Evolutionary conservation across 2,797 vertebrate genomes (phyloP), one percentile per base, ranked within the genome.

Genomic region (Australoheros facetus): DNA sequence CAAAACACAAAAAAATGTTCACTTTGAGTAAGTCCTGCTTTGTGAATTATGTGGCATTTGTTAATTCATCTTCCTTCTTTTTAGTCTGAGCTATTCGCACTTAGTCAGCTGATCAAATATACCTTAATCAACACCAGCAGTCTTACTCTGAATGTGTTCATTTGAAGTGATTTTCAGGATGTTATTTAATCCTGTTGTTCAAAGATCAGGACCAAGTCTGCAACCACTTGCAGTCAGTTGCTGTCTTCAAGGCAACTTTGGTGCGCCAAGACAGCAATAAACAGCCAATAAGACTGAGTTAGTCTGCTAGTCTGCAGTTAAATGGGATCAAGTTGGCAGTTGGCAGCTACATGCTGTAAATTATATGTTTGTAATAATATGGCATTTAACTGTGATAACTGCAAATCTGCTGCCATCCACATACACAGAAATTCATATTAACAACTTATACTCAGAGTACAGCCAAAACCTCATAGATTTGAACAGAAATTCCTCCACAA

Each of bases 51-150:
- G 26, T n/a, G 3, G 17, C 16, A 28, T 69, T 51, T 69, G 42
- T 3, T 51, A 69, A 69, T 51, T 48, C 0, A 0, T 4, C 62
- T 19, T 4, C 42, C 30, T 30, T 7, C 42, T 16, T 13, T 13
- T 28, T 66, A 30, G 23, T 19, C 28, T 48, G 23, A 66, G 4
- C 9, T 2, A 2, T 0, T 4, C 0, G 12, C 1, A 28, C 62
- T 28, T 66, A 42, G 37, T 62, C 59, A 42, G 21, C 39, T 42
- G 37, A 14, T 13, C 39, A 42, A 13, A 11, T 48, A 28, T 66
- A 19, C 0, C 16, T 48, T 48, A 66, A 66, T 66, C 16, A 2
- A 19, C 5, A 4, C 42, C 62, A 66, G 62, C 5, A 48, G 23
- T 48, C 45, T 48, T 51, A 45, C 8, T 11, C 13, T 0, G 60